Percentiles rank a stretch among this genome's conserved stretches.
phyloP scores from a whole-genome alignment of 2,888 invertebrate species.

The Agriopis leucophaearia region DNA sequence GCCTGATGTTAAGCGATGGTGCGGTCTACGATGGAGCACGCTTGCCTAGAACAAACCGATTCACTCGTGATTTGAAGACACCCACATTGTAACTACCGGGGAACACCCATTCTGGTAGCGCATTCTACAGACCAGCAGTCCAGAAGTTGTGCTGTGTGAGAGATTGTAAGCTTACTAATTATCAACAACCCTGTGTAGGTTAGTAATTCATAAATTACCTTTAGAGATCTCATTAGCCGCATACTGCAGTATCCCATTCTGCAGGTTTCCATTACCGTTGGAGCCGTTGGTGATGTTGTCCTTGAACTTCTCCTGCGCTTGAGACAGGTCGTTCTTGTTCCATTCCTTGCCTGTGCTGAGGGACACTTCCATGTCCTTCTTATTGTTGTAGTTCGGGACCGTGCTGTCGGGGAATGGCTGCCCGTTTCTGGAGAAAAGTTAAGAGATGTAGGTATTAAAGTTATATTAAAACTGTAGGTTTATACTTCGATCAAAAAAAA shows the following conservation, averaged over 20 bases:
- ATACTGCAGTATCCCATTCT: slow-evolving; percentile 84
- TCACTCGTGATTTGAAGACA: too few species aligned
- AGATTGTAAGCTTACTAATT: too few species aligned
- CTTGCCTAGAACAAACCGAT: too few species aligned
- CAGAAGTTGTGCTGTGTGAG: too few species aligned
- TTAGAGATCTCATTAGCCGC: slow-evolving; percentile 89
- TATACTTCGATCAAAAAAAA: too few species aligned
- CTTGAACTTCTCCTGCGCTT: slow-evolving; percentile 71
- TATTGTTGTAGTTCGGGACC: slow-evolving; percentile 84
- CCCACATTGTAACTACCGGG: too few species aligned
- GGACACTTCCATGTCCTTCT: slow-evolving; percentile 75
- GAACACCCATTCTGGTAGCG: too few species aligned
- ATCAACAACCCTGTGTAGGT: neutral
- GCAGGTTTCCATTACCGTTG: slow-evolving; percentile 72
- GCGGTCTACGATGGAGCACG: too few species aligned
- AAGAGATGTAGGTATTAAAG: neutral
- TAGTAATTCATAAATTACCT: slow-evolving; percentile 60
- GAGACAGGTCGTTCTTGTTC: slow-evolving; percentile 85
- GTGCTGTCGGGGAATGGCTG: slow-evolving; percentile 88
- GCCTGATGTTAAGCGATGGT: too few species aligned
- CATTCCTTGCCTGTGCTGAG: slow-evolving; percentile 62
- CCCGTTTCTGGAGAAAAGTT: slow-evolving; percentile 83
- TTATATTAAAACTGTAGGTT: neutral
- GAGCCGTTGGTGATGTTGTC: slow-evolving; percentile 68
- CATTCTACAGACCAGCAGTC: too few species aligned